A percentile compares a stretch with the other conserved stretches of the same genome.
Evolutionary conservation across 2,888 invertebrate species (phyloP).

Genomic region (Aspidapion aeneum): DNA sequence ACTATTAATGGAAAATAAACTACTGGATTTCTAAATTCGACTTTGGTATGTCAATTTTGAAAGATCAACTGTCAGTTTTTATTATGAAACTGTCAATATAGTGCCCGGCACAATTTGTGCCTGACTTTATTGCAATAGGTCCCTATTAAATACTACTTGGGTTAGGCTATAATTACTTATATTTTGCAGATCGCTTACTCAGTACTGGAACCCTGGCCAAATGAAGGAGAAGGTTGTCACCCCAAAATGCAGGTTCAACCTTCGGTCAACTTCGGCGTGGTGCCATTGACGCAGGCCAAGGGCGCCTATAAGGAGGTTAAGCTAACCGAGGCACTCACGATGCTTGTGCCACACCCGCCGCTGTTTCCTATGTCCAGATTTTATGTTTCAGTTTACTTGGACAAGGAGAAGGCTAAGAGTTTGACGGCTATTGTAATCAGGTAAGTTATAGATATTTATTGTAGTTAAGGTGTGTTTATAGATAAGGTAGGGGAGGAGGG

Average conservation of each 20-base stretch:
- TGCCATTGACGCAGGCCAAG: slow-evolving; percentile 73
- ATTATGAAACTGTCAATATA: too few relatives aligned
- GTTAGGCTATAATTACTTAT: too few relatives aligned
- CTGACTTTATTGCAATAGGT: too few relatives aligned
- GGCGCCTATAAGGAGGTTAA: slow-evolving; percentile 82
- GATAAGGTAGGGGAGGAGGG: too few relatives aligned
- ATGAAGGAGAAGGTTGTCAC: slow-evolving; percentile 65
- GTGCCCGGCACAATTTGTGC: too few relatives aligned
- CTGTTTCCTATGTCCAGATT: slow-evolving; percentile 86
- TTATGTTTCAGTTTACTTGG: slow-evolving; percentile 86
- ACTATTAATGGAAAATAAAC: too few relatives aligned
- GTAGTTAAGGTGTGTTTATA: too few relatives aligned
- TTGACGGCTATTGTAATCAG: slow-evolving; percentile 79
- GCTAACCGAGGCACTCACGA: slow-evolving; percentile 77
- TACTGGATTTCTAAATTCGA: too few relatives aligned
- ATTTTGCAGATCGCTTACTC: slow-evolving; percentile 73
- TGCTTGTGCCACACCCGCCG: slow-evolving; percentile 83
- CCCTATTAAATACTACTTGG: too few relatives aligned
- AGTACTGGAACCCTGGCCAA: slow-evolving; percentile 76
- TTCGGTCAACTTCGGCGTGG: slow-evolving; percentile 53
- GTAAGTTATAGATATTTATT: slow-evolving; percentile 53
- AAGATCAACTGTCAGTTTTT: too few relatives aligned
- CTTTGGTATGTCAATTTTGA: too few relatives aligned
- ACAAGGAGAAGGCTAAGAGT: slow-evolving; percentile 63
- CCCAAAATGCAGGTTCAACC: slow-evolving; percentile 69